Base-by-base conservation (phyloP, 2,888 invertebrate species). In the Synanthedon tipuliformis region DNA sequence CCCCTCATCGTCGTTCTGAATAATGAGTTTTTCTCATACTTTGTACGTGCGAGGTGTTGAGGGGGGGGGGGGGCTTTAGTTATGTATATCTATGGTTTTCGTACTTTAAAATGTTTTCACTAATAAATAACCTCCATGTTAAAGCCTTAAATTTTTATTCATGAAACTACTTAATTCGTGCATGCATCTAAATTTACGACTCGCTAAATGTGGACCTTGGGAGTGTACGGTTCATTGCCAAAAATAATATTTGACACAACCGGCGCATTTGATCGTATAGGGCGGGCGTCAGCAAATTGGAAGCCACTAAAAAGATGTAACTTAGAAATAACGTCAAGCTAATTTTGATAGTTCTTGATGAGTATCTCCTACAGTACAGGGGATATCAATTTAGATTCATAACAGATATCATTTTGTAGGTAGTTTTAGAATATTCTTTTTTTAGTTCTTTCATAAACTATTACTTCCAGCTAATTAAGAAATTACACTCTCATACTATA, bases 221-320 rank as follows among this genome's bases (percentile, higher is more conserved):
- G 59, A 57, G 16, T 50, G 54, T 51, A 59, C 65, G 67, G 68
- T 68, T 71, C 65, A 65, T 61, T 75, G 75, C 73, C 73, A 76
- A 68, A 69, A 73, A 68, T 71, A 69, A 69, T 61, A 61, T 55
- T 57, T 48, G 51, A 54, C 51, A 48, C 45, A 51, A 45, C 55
- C 50, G 51, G 53, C 50, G 40, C n/a, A 49, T 34, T 34, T 34
- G 23, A 23, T 23, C 23, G 4, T 23, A 13, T 49, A 55, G 55
- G 53, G 51, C 51, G 50, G 34, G 34, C 53, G 53, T 13, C 49
- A 41, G 15, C n/a, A 41, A 51, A 51, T 55, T 13, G 27, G 13
- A 18, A 40, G 52, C 51, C 48, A 40, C 34, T 50, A 54, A 54
- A 52, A 52, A 48, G 49, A 48, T 48, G 27, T 7, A 27, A 18